A percentile compares a stretch with the other conserved stretches of the same genome.
Conservation (phyloP, 2,113 vertebrate species). For the Psilopogon haemacephalus region DNA sequence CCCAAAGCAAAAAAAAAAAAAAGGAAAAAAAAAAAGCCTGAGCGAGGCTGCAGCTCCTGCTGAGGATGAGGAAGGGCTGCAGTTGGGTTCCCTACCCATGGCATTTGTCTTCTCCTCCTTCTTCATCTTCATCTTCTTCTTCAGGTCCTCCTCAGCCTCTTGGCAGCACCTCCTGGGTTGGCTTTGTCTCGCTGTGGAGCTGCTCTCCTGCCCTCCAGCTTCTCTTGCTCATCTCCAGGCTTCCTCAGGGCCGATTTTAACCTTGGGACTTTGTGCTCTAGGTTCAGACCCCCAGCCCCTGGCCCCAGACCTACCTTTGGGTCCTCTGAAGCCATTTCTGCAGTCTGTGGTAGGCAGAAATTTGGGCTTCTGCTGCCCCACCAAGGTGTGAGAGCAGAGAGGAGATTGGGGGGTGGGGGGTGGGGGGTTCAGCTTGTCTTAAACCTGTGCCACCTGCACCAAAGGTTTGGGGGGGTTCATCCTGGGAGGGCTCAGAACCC, state of each 20-base stretch:
- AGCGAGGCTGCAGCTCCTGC: not conserved
- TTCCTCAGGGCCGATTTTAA: not conserved
- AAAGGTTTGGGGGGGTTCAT: too few relatives aligned
- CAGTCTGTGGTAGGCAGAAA: rapidly evolving
- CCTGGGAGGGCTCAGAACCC: not conserved
- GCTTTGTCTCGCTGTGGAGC: not conserved
- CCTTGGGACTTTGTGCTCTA: rapidly evolving
- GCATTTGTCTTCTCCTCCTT: not conserved
- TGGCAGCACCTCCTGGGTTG: not conserved
- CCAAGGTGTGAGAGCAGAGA: not conserved
- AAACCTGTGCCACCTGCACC: too few relatives aligned
- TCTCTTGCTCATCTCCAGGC: not conserved
- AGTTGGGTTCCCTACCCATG: rapidly evolving
- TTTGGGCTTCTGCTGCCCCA: too few relatives aligned
- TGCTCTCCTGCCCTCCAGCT: not conserved
- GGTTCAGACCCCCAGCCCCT: not conserved
- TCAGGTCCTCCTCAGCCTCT: not conserved
- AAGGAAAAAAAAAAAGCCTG: not conserved
- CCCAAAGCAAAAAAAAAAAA: not conserved
- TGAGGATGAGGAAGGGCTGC: too few relatives aligned
- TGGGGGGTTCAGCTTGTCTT: too few relatives aligned
- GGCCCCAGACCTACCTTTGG: rapidly evolving
- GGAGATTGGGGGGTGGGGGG: not conserved
- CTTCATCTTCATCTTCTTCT: not conserved
- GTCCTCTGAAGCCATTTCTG: not conserved